These are phyloP conservation scores for Lydus trimaculatus DNA, from an alignment of 2,888 invertebrate genomes.

Conservation along the genomic window DNA sequence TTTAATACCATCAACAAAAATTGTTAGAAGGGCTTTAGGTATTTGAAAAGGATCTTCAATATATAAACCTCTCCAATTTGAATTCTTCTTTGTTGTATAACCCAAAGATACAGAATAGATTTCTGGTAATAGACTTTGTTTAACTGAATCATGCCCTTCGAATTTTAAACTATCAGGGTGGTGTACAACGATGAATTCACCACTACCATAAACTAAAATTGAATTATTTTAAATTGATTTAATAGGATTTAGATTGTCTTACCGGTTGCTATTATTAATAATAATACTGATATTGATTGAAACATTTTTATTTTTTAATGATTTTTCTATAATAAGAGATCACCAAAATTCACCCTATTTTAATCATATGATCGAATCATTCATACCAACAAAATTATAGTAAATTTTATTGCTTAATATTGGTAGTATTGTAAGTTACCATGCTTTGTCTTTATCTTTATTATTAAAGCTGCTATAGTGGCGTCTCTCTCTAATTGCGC, in stretches of 20 bases:
- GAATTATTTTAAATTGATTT: conserved; percentile 2
- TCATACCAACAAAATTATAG: neutral
- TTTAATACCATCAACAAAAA: conserved; percentile 74
- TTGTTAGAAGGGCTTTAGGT: conserved; percentile 74
- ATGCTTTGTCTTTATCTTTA: neutral
- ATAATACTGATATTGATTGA: neutral
- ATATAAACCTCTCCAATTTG: conserved; percentile 74
- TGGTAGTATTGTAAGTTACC: too few species aligned
- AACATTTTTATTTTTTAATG: neutral
- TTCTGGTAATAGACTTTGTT: conserved; percentile 73
- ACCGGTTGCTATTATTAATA: neutral
- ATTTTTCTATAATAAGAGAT: neutral
- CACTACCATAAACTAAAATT: conserved; percentile 64
- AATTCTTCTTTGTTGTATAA: conserved; percentile 73
- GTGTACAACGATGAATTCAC: conserved; percentile 74
- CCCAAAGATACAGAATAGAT: conserved; percentile 76
- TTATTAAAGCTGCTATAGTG: neutral
- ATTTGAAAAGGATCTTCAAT: conserved; percentile 75
- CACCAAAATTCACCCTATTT: neutral
- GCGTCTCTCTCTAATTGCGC: neutral
- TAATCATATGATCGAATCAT: neutral
- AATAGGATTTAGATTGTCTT: neutral
- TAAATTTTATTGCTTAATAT: neutral
- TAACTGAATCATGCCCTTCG: conserved; percentile 69
- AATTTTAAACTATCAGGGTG: conserved; percentile 74